Evolutionary conservation across 2,888 invertebrate species (phyloP).

Genomic region (Stegophylla sp.): DNA sequence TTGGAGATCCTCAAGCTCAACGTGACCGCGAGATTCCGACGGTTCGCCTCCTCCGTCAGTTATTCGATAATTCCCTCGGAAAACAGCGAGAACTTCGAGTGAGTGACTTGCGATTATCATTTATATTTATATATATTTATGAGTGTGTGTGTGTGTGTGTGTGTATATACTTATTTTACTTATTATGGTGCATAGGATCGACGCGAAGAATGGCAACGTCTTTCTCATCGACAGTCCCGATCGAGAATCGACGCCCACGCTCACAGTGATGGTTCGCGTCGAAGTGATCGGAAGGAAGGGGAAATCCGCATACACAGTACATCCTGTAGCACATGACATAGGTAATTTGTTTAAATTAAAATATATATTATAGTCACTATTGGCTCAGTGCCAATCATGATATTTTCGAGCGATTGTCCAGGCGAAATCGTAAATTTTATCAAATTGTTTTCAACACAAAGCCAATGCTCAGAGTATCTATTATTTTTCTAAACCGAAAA

Average conservation of each 20-base stretch:
- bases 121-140: no score
- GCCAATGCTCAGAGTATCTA: no score
- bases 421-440: no score
- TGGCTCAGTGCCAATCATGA: no score
- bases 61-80: slow-evolving; percentile 42
- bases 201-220: slow-evolving; percentile 78
- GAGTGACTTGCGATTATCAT: not conserved
- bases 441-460: no score
- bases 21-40: slow-evolving; percentile 67
- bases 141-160: no score
- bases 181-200: slow-evolving; percentile 67
- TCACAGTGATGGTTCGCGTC: slow-evolving; percentile 70
- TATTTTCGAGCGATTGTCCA: no score
- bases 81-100: slow-evolving; percentile 49
- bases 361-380: no score
- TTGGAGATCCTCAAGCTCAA: slow-evolving; percentile 78
- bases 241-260: slow-evolving; percentile 74
- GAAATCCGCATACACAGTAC: slow-evolving; percentile 77
- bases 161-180: no score
- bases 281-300: slow-evolving; percentile 71
- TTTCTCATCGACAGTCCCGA: slow-evolving; percentile 78
- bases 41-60: slow-evolving; percentile 61
- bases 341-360: no score
- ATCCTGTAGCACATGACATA: slow-evolving; percentile 78
- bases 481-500: no score